phyloP scores from a whole-genome alignment of 2,888 invertebrate species.

The Phymatocera aterrima region DNA sequence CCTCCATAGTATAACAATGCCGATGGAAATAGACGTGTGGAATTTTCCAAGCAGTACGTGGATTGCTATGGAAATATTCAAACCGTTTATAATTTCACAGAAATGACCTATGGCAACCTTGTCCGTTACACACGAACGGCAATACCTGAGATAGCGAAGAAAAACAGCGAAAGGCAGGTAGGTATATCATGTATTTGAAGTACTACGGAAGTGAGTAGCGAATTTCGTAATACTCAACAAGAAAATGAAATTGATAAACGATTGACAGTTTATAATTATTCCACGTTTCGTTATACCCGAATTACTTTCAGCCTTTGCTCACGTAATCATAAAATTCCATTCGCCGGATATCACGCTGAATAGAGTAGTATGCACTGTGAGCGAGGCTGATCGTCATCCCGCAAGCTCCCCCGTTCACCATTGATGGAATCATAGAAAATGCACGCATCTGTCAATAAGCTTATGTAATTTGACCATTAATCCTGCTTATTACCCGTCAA shows the following conservation, averaged over 20 bases:
- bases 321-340: slow-evolving; percentile 53
- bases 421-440: slow-evolving; percentile 16
- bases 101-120: neutral
- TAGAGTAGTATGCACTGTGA: neutral
- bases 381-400: neutral
- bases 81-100: neutral
- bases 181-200: too few species aligned
- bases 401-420: neutral
- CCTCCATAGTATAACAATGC: neutral
- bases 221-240: neutral
- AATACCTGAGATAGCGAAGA: neutral
- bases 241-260: neutral
- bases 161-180: neutral
- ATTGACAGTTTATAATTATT: neutral
- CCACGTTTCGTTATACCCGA: neutral
- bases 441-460: slow-evolving; percentile 57
- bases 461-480: slow-evolving; percentile 63
- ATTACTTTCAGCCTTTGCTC: slow-evolving; percentile 24
- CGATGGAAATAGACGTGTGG: neutral
- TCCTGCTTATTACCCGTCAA: slow-evolving; percentile 58
- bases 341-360: slow-evolving; percentile 43
- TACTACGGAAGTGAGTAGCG: neutral
- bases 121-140: slow-evolving; percentile 21
- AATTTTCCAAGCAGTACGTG: neutral
- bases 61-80: slow-evolving; percentile 43